phyloP scores from a whole-genome alignment of 35 echinoderm and acorn worm species.

The Anneissia japonica region DNA sequence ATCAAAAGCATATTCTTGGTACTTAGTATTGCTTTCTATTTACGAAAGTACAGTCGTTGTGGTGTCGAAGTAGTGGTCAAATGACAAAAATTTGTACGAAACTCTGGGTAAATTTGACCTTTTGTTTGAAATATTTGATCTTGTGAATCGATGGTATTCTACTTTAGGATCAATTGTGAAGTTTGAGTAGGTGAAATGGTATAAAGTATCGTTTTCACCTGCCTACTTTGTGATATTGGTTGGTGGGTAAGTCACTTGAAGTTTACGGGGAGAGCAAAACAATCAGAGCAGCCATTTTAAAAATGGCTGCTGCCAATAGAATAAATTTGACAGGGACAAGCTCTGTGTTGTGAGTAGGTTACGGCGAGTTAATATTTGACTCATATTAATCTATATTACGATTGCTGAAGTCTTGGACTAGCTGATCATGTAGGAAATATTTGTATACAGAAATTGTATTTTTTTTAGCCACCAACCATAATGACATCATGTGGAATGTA shows the following conservation, averaged over 20 bases:
- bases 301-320: not conserved
- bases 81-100: not conserved
- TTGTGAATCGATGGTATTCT: not conserved
- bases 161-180: not conserved
- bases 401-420: not conserved
- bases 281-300: not conserved
- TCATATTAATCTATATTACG: not conserved
- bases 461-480: not conserved
- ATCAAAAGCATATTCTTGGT: not conserved
- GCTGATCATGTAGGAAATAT: not conserved
- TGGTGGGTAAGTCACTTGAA: not conserved
- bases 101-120: not conserved
- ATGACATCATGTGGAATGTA: too few species aligned
- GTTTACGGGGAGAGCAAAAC: not conserved
- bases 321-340: not conserved
- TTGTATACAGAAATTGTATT: not conserved
- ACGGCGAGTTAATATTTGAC: not conserved
- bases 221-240: not conserved
- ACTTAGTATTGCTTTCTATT: not conserved
- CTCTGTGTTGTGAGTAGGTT: not conserved
- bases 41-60: slow-evolving; percentile 1
- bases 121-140: not conserved
- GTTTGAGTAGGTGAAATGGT: not conserved
- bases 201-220: not conserved
- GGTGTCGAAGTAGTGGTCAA: not conserved